phyloP scores from a whole-genome alignment of 2,113 vertebrate species.

The Narcine bancroftii region DNA sequence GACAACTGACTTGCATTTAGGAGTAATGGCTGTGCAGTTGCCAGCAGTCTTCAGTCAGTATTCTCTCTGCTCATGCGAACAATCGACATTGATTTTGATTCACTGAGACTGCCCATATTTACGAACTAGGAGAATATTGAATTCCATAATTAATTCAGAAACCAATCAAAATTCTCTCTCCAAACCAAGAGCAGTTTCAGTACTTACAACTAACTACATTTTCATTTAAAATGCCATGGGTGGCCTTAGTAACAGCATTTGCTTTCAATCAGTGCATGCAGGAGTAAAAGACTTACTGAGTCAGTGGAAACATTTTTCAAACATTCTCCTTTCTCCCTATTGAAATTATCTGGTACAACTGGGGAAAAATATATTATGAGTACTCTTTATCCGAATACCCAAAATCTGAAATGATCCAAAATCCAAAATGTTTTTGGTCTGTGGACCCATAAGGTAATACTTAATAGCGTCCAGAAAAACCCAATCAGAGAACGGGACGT shows the following conservation, averaged over 20 bases:
- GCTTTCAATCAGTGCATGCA: background rate
- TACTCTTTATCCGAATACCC: too few relatives aligned
- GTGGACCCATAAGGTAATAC: too few relatives aligned
- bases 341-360: background rate
- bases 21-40: background rate
- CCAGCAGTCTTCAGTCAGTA: background rate
- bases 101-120: background rate
- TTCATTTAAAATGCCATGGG: background rate
- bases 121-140: background rate
- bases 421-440: too few relatives aligned
- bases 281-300: background rate
- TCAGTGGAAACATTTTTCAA: background rate
- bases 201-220: background rate
- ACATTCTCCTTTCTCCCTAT: background rate
- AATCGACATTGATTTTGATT: conserved; percentile 6
- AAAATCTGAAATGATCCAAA: too few relatives aligned
- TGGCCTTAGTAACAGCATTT: background rate
- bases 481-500: too few relatives aligned
- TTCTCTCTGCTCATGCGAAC: background rate
- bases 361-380: too few relatives aligned
- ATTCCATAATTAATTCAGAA: background rate
- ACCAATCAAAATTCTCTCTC: background rate
- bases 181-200: background rate
- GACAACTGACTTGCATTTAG: background rate
- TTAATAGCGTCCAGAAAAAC: too few relatives aligned